These are phyloP conservation scores for Recurvirostra avosetta DNA, from an alignment of 2,113 vertebrate species.

Conservation along the genomic window DNA sequence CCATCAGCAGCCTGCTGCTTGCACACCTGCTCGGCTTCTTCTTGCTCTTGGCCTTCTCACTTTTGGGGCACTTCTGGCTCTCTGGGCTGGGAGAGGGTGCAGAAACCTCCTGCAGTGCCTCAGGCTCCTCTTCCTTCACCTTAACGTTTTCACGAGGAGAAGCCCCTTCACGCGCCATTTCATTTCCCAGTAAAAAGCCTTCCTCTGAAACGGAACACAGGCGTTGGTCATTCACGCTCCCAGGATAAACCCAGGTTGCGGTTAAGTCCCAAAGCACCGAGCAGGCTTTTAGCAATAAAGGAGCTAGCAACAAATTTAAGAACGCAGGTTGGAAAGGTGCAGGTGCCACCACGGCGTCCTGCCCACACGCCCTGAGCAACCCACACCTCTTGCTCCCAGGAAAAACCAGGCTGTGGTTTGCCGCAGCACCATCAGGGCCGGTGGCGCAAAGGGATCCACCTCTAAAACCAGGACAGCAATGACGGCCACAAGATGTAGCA, in stretches of 20 bases:
- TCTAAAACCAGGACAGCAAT: neutral
- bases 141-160: accelerated
- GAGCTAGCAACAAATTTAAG: neutral
- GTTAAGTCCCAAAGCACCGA: neutral
- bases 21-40: neutral
- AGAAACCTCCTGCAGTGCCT: neutral
- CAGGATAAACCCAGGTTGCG: neutral
- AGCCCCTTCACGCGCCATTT: accelerated
- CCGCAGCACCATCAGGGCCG: no score
- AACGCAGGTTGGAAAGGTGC: accelerated
- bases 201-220: neutral
- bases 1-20: slow-evolving; percentile 14
- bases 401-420: no score
- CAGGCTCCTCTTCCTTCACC: neutral
- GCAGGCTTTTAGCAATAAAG: neutral
- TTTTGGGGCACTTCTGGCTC: neutral
- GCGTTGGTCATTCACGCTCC: accelerated
- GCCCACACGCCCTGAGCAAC: accelerated
- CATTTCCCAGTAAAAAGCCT: accelerated
- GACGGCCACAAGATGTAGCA: neutral
- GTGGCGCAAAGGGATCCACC: no score
- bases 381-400: neutral
- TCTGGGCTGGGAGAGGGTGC: accelerated
- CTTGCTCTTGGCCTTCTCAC: neutral
- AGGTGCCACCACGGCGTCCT: neutral